Evolutionary conservation across 2,113 vertebrate species (phyloP), one percentile per base, ranked within the genome.

Genomic region (Penelope pileata): DNA sequence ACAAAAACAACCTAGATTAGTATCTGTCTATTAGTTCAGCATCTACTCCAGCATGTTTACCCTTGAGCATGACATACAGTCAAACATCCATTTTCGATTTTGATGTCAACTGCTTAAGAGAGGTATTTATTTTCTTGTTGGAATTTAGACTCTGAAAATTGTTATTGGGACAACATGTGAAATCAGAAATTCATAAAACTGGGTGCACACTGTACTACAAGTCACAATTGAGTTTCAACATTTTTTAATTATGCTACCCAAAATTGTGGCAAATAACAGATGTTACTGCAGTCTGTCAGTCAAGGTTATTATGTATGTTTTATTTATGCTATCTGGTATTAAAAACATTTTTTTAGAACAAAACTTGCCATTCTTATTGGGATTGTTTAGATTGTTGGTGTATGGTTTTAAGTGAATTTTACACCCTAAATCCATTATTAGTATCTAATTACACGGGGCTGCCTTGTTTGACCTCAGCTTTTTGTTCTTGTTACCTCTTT

Each of bases 321-420:
- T 98, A 97, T 98, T 98, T 98, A 98, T 98, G 97, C 97, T 97
- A 98, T 98, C 98, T 97, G 97, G 96, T 98, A 94, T 96, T 89
- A 90, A 93, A 92, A 92, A 88, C 96, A 97, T 98, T 98, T 97
- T 98, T 98, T 93, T 86, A 96, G 97, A 96, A 98, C 98, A 98
- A 97, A 98, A 97, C 96, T 98, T 98, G 98, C 97, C 97, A 97
- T 97, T 97, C 96, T 98, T 97, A 91, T 97, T 97, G 97, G 97
- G 97, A 97, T 98, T 99, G 98, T 99, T 99, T 99, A 99, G 98
- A 99, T 98, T 99, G 98, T 96, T 94, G 95, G 96, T 98, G 95
- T 97, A 98, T 97, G 97, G 97, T 93, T 96, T 96, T 97, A 98
- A 98, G 98, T 96, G 97, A 97, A 97, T 98, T 98, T 98, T 98